phyloP scores from a whole-genome alignment of 2,888 invertebrate genomes.

The Apodemia hepburni region DNA sequence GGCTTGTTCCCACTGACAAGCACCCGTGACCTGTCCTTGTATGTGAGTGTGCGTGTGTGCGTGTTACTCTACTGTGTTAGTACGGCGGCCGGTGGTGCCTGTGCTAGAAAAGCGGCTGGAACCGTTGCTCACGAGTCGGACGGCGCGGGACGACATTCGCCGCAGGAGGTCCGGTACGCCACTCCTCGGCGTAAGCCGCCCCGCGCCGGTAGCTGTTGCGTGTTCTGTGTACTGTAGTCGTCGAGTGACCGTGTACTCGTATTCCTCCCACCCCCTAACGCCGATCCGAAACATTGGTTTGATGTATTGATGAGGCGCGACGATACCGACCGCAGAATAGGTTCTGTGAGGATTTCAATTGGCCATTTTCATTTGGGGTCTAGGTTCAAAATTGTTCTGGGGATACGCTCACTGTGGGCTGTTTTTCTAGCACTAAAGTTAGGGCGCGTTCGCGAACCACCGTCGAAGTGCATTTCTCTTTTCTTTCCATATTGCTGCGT shows the following conservation, averaged over 20 bases:
- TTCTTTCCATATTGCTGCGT: conserved; percentile 76
- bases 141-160: conserved; percentile 36
- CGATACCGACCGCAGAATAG: conserved; percentile 76
- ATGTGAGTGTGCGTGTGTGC: conserved; percentile 74
- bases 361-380: conserved; percentile 69
- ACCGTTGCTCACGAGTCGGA: conserved; percentile 48
- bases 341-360: conserved; percentile 78
- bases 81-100: conserved; percentile 56
- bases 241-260: conserved; percentile 69
- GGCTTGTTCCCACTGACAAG: conserved; percentile 56
- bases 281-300: conserved; percentile 75
- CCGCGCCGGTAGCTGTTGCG: conserved; percentile 56
- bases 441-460: conserved; percentile 67
- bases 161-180: neutral
- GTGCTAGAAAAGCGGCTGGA: conserved; percentile 78
- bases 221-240: conserved; percentile 77
- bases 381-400: conserved; percentile 68
- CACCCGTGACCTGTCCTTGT: conserved; percentile 49
- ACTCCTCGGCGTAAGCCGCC: conserved; percentile 28
- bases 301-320: conserved; percentile 75
- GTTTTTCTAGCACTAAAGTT: conserved; percentile 85
- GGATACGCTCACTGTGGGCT: conserved; percentile 79
- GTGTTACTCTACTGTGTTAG: conserved; percentile 53
- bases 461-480: conserved; percentile 77
- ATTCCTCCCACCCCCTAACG: conserved; percentile 61